Evolutionary conservation across 2,888 invertebrate species (phyloP).

Genomic region (Conchocele bisecta): DNA sequence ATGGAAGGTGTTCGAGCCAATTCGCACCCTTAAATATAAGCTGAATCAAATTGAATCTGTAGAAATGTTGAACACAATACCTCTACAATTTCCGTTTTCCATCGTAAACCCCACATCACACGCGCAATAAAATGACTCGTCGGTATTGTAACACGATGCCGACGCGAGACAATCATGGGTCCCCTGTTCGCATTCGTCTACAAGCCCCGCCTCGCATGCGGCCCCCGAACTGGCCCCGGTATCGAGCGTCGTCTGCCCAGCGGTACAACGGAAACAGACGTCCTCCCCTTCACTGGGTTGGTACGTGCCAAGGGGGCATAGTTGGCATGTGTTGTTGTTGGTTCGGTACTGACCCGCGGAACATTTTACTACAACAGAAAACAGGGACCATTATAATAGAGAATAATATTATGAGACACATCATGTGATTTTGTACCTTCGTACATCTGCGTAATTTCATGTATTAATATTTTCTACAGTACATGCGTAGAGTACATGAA

Average conservation of each 20-base stretch:
- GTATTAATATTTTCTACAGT: too few relatives aligned
- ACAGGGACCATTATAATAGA: too few relatives aligned
- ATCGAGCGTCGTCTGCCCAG: slow-evolving; percentile 60
- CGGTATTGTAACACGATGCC: slow-evolving; percentile 61
- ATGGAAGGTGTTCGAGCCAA: too few relatives aligned
- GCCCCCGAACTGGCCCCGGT: slow-evolving; percentile 51
- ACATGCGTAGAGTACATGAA: too few relatives aligned
- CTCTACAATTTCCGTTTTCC: slow-evolving; percentile 60
- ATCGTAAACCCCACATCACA: slow-evolving; percentile 67
- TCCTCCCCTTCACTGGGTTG: slow-evolving; percentile 59
- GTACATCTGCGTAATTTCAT: too few relatives aligned
- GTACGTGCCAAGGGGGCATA: slow-evolving; percentile 69
- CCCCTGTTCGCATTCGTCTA: slow-evolving; percentile 65
- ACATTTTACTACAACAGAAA: slow-evolving; percentile 66
- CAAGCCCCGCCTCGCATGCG: slow-evolving; percentile 59
- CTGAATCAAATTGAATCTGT: too few relatives aligned
- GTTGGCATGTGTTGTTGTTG: slow-evolving; percentile 58
- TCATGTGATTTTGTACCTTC: too few relatives aligned
- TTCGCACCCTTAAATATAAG: too few relatives aligned
- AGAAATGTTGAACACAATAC: slow-evolving; percentile 21
- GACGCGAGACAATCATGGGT: slow-evolving; percentile 62
- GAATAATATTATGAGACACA: too few relatives aligned
- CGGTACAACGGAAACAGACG: slow-evolving; percentile 65
- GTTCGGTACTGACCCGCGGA: slow-evolving; percentile 56
- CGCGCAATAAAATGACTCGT: slow-evolving; percentile 60